phyloP scores from a whole-genome alignment of 2,113 vertebrate genomes.

The Misgurnus mizolepis region DNA sequence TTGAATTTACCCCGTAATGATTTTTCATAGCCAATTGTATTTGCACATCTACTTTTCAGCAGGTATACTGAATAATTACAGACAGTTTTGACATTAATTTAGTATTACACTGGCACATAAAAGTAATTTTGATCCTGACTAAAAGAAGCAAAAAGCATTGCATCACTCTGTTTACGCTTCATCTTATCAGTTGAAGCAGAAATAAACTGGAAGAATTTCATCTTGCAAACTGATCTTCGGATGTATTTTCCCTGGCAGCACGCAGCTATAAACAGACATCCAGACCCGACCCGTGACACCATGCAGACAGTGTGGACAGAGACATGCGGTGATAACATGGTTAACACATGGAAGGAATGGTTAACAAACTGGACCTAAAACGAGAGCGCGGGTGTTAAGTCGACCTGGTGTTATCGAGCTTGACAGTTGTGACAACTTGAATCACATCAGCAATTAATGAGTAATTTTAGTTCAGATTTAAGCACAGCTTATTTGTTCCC shows the following conservation, averaged over 20 bases:
- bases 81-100: not conserved
- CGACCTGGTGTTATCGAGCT: conserved; percentile 9
- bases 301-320: not conserved
- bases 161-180: conserved; percentile 19
- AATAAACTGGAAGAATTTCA: conserved; percentile 56
- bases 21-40: not conserved
- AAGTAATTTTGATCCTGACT: not conserved
- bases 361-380: conserved; percentile 22
- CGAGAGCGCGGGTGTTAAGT: conserved; percentile 4
- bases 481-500: conserved; percentile 34
- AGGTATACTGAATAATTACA: conserved; percentile 2
- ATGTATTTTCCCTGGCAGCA: conserved; percentile 59
- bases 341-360: not conserved
- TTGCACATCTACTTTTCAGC: not conserved
- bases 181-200: conserved; percentile 59
- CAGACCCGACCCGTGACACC: not conserved
- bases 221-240: conserved; percentile 63
- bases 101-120: conserved; percentile 13
- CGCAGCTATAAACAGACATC: conserved; percentile 48
- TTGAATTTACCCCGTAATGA: too few species aligned
- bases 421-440: conserved; percentile 39
- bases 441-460: conserved; percentile 40
- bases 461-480: conserved; percentile 34
- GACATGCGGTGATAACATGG: not conserved
- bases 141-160: conserved; percentile 40